Percentiles rank a stretch among this genome's conserved stretches.
Conservation (phyloP, 2,113 vertebrate genomes). For the Tupaia chinensis region DNA sequence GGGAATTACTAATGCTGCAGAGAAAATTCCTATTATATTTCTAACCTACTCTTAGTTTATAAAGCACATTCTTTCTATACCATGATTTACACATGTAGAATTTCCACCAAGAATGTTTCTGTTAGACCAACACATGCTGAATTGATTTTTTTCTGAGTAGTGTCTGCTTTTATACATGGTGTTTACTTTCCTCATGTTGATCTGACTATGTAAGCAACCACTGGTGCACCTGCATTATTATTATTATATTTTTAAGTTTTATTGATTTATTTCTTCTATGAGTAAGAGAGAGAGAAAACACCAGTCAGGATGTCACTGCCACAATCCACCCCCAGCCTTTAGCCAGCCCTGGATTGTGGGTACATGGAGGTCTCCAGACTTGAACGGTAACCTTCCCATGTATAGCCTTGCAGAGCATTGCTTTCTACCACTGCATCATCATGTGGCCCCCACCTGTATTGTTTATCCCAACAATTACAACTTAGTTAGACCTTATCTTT, state of each 20-base stretch:
- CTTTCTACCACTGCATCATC: no score
- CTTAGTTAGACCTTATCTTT: not conserved
- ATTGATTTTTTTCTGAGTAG: not conserved
- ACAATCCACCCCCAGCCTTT: no score
- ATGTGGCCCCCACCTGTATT: not conserved
- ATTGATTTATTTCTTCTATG: no score
- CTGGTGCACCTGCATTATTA: not conserved
- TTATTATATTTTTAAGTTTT: no score
- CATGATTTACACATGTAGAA: not conserved
- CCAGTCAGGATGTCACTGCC: no score
- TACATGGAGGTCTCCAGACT: no score
- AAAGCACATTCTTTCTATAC: not conserved
- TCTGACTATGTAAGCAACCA: not conserved
- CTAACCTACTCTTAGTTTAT: not conserved
- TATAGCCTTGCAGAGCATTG: no score
- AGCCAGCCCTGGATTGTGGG: no score
- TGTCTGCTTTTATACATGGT: not conserved
- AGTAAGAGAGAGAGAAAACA: no score
- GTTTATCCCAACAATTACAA: not conserved
- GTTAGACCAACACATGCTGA: not conserved
- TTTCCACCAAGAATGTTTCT: constrained; percentile 31
- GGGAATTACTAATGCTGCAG: not conserved
- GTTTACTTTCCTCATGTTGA: not conserved
- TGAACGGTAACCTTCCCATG: no score
- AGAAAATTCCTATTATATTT: not conserved